These are phyloP conservation scores for Cirrhinus mrigala DNA, from an alignment of 2,797 vertebrate genomes.

Conservation along the genomic window DNA sequence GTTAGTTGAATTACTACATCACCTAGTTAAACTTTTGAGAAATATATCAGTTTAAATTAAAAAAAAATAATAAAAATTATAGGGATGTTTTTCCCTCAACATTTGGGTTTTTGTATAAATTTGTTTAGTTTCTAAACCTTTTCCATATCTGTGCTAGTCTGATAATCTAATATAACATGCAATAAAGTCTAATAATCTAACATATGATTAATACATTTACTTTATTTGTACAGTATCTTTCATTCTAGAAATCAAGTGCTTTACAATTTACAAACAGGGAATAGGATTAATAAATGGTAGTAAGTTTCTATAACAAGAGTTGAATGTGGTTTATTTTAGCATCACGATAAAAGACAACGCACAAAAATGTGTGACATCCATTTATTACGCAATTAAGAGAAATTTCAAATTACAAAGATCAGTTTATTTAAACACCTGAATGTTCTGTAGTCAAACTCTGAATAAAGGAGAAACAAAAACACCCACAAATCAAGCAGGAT, in stretches of 20 bases:
- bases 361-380: constrained; percentile 74
- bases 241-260: background rate
- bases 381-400: constrained; percentile 82
- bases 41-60: too few relatives aligned
- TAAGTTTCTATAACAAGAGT: background rate
- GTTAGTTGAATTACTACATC: too few relatives aligned
- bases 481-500: constrained; percentile 3
- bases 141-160: too few relatives aligned
- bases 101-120: too few relatives aligned
- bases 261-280: background rate
- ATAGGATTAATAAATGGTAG: background rate
- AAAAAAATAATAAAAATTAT: too few relatives aligned
- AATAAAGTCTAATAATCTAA: too few relatives aligned
- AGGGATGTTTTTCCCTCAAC: too few relatives aligned
- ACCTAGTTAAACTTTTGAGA: too few relatives aligned
- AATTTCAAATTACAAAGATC: constrained; percentile 83
- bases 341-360: constrained; percentile 27
- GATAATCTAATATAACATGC: too few relatives aligned
- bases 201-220: too few relatives aligned
- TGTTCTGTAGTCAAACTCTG: constrained; percentile 58
- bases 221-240: too few relatives aligned
- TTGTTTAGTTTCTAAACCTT: too few relatives aligned
- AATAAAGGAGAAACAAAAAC: background rate
- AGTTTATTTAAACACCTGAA: constrained; percentile 79
- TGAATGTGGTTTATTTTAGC: background rate